Conservation (phyloP, 2,888 invertebrate genomes). For the Dastarcus helophoroides region DNA sequence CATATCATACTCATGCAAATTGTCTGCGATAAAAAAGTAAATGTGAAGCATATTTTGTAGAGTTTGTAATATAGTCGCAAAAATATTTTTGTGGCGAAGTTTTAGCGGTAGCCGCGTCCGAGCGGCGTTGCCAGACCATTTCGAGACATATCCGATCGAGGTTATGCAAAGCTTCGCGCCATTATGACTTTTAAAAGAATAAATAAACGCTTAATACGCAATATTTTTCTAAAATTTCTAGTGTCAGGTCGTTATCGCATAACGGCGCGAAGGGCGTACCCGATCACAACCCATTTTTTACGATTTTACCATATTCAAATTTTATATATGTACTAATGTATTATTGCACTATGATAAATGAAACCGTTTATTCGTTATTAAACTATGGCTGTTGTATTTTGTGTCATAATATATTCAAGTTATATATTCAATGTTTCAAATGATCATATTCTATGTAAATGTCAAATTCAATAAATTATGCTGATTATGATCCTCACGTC, state of each 20-base stretch:
- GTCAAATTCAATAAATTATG: conserved; percentile 31
- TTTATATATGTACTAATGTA: conserved; percentile 19
- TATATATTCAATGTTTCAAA: conserved; percentile 33
- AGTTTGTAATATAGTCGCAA: conserved; percentile 10
- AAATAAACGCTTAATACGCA: conserved; percentile 25
- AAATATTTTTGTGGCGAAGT: conserved; percentile 32
- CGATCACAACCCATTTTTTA: conserved; percentile 33
- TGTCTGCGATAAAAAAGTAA: conserved; percentile 23
- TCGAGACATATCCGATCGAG: conserved; percentile 38
- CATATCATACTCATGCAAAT: conserved; percentile 12
- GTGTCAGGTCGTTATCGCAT: conserved; percentile 39
- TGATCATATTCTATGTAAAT: conserved; percentile 35
- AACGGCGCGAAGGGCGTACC: conserved; percentile 31
- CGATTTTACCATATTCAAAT: conserved; percentile 32
- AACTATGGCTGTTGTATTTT: conserved; percentile 34
- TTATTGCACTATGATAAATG: conserved; percentile 10
- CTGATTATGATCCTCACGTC: conserved; percentile 20
- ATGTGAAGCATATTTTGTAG: conserved; percentile 19
- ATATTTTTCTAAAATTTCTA: conserved; percentile 35
- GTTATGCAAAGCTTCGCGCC: conserved; percentile 31
- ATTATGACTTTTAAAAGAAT: too few relatives aligned
- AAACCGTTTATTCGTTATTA: conserved; percentile 11
- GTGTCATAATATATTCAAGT: conserved; percentile 32
- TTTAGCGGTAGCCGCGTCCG: conserved; percentile 24
- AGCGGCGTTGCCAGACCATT: conserved; percentile 35